These are phyloP conservation scores for Orthonyx spaldingii DNA, from an alignment of 2,113 vertebrate species.

Conservation along the genomic window DNA sequence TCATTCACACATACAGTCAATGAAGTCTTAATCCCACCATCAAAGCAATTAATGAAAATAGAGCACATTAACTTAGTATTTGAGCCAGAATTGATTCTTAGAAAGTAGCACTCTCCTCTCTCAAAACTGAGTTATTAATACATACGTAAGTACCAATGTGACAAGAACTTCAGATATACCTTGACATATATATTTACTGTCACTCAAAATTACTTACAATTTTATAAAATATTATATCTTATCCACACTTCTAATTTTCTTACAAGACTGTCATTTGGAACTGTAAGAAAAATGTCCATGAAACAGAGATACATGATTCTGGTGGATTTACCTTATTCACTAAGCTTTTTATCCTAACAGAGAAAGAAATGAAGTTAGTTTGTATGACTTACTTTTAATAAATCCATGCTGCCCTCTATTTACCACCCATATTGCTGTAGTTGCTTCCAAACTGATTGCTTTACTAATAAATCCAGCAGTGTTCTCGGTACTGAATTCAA, in stretches of 20 bases:
- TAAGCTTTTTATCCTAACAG: constrained; percentile 42
- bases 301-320: not conserved
- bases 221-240: not conserved
- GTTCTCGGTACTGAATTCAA: not conserved
- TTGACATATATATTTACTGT: constrained; percentile 5
- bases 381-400: constrained; percentile 33
- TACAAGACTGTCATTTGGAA: not conserved
- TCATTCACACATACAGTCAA: not conserved
- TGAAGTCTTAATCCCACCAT: constrained; percentile 16
- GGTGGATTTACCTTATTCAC: constrained; percentile 23
- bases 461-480: not conserved
- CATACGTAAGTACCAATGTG: not conserved
- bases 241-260: constrained; percentile 9
- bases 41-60: constrained; percentile 45
- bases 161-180: not conserved
- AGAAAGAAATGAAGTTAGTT: constrained; percentile 44
- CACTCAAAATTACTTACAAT: not conserved
- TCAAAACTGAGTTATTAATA: not conserved
- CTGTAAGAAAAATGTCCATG: not conserved
- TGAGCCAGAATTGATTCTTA: not conserved
- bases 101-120: not conserved
- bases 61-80: not conserved
- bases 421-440: not conserved
- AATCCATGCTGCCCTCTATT: constrained; percentile 43
- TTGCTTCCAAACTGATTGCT: not conserved